Conservation (phyloP, 2,888 invertebrate genomes). For the Halictus quadricinctus region DNA sequence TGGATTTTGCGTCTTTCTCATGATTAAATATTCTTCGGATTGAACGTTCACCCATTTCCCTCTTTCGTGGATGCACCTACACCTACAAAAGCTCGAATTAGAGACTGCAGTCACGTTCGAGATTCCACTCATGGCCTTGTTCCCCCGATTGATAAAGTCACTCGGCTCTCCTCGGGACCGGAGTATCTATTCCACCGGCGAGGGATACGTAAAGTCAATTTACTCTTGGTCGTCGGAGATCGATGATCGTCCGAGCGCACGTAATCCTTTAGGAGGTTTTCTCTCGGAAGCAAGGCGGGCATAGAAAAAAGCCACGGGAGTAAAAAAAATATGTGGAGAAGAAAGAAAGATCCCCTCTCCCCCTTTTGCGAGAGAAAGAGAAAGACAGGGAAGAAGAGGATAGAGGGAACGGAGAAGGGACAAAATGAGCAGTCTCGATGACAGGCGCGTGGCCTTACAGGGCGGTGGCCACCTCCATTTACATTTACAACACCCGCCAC, state of each 20-base stretch:
- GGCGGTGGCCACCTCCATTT: slow-evolving; percentile 73
- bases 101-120: slow-evolving; percentile 26
- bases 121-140: slow-evolving; percentile 51
- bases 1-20: too few species aligned
- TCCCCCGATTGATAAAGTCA: slow-evolving; percentile 54
- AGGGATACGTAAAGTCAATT: slow-evolving; percentile 44
- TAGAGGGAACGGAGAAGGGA: slow-evolving; percentile 37
- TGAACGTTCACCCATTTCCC: too few species aligned
- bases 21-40: too few species aligned
- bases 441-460: slow-evolving; percentile 76
- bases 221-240: slow-evolving; percentile 45
- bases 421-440: slow-evolving; percentile 70
- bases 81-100: slow-evolving; percentile 38
- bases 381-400: slow-evolving; percentile 8
- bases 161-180: slow-evolving; percentile 29
- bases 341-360: slow-evolving; percentile 43
- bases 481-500: slow-evolving; percentile 75
- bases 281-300: slow-evolving; percentile 34
- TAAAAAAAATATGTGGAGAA: not conserved
- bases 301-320: not conserved
- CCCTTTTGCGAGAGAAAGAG: not conserved
- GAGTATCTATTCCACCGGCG: slow-evolving; percentile 36
- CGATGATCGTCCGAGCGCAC: slow-evolving; percentile 52
- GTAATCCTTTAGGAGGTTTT: slow-evolving; percentile 52
- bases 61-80: too few species aligned